Percentiles rank a stretch among this genome's conserved stretches.
These are phyloP conservation scores for Hydrocynus forskahlii DNA, from an alignment of 2,797 vertebrate species.

Conservation along the genomic window DNA sequence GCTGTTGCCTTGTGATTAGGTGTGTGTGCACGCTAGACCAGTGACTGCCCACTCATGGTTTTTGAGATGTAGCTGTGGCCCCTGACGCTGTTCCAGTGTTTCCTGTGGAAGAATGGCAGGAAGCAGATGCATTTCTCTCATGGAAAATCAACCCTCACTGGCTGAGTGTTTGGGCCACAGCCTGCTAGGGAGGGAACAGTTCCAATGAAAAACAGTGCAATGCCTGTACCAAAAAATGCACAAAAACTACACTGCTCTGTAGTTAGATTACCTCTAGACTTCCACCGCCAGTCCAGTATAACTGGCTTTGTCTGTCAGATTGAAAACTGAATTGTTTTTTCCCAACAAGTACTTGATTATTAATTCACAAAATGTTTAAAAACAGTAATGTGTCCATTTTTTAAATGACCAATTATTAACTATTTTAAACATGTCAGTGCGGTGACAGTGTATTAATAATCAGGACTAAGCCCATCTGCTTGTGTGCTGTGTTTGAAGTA, in stretches of 20 bases:
- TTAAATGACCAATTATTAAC: too few species aligned
- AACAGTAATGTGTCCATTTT: too few species aligned
- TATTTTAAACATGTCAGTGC: too few species aligned
- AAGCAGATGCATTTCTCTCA: conserved; percentile 61
- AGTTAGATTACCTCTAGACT: not conserved
- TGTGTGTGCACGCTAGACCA: conserved; percentile 8
- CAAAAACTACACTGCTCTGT: not conserved
- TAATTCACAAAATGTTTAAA: too few species aligned
- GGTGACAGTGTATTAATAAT: too few species aligned
- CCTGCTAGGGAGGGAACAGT: conserved; percentile 9
- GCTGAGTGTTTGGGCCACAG: conserved; percentile 27
- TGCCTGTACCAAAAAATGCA: conserved; percentile 1
- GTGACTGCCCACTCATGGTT: conserved; percentile 34
- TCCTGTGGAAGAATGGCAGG: conserved; percentile 69
- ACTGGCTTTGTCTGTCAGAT: not conserved
- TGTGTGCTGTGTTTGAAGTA: too few species aligned
- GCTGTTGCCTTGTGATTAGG: conserved; percentile 29
- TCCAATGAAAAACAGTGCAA: conserved; percentile 12
- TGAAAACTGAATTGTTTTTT: not conserved
- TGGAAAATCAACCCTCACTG: conserved; percentile 58
- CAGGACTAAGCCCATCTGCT: too few species aligned
- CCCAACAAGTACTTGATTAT: too few species aligned
- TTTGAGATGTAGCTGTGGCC: conserved; percentile 35
- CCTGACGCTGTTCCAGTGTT: conserved; percentile 40
- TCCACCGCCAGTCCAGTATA: not conserved